phyloP scores from a whole-genome alignment of 2,113 vertebrate genomes.

The Bujurquina vittata region DNA sequence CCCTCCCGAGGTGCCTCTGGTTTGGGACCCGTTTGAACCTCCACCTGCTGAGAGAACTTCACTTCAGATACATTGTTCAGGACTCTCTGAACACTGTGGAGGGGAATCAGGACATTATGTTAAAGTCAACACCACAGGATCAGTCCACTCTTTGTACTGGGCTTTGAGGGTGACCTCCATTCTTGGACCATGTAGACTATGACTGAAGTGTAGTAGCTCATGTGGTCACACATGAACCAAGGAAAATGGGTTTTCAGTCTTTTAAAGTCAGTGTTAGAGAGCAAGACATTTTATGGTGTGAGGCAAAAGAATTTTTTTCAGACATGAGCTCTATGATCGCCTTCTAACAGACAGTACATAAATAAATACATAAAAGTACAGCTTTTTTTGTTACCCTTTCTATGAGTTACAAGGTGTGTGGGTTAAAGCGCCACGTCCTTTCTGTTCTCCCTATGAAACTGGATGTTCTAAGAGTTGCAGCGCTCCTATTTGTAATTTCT shows the following conservation, averaged over 20 bases:
- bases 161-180: constrained; percentile 72
- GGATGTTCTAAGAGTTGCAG: not conserved
- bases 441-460: not conserved
- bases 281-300: not conserved
- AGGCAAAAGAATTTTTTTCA: not conserved
- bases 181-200: constrained; percentile 58
- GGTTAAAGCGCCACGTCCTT: not conserved
- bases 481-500: not conserved
- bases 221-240: constrained; percentile 51
- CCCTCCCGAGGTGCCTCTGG: constrained; percentile 87
- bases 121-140: constrained; percentile 80
- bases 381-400: not conserved
- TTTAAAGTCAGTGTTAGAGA: constrained; percentile 3
- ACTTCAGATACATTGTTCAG: constrained; percentile 88
- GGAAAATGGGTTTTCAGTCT: constrained; percentile 7
- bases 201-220: constrained; percentile 53
- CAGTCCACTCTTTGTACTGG: constrained; percentile 72
- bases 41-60: constrained; percentile 94
- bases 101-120: constrained; percentile 77
- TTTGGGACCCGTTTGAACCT: constrained; percentile 92
- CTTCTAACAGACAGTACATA: not conserved
- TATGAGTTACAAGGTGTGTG: not conserved
- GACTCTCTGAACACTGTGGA: constrained; percentile 82
- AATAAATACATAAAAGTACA: not conserved
- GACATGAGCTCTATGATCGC: not conserved